phyloP scores from a whole-genome alignment of 2,113 vertebrate species.

The Bettongia penicillata region DNA sequence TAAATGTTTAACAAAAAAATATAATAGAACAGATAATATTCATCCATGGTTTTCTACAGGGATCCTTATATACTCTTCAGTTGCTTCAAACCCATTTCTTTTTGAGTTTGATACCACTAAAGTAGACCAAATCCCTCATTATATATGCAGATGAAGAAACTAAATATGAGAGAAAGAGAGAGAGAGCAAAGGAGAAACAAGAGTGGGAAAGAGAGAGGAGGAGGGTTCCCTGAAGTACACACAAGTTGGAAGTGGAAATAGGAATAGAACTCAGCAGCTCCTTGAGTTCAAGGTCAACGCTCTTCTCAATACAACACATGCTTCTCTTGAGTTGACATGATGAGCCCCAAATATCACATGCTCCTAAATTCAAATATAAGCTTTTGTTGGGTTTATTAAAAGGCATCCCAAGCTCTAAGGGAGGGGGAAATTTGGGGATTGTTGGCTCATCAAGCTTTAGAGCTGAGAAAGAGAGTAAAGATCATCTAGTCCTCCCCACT shows the following conservation, averaged over 20 bases:
- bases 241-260: not conserved
- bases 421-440: not conserved
- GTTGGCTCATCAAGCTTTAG: not conserved
- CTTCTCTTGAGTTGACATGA: not conserved
- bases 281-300: not conserved
- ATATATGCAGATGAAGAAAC: not conserved
- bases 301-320: not conserved
- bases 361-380: not conserved
- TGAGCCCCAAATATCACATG: not conserved
- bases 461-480: not conserved
- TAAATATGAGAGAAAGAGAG: not conserved
- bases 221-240: not conserved
- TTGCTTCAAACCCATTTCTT: not conserved
- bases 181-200: not conserved
- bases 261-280: not conserved
- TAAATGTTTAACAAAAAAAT: not conserved
- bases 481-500: not conserved
- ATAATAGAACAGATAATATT: not conserved
- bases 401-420: not conserved
- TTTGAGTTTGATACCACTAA: not conserved
- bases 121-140: not conserved
- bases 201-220: too few species aligned
- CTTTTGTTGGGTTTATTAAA: not conserved
- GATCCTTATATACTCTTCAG: not conserved
- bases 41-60: not conserved